Percentiles rank a stretch among this genome's conserved stretches.
phyloP scores from a whole-genome alignment of 2,113 vertebrate genomes.

The Narcine bancroftii region DNA sequence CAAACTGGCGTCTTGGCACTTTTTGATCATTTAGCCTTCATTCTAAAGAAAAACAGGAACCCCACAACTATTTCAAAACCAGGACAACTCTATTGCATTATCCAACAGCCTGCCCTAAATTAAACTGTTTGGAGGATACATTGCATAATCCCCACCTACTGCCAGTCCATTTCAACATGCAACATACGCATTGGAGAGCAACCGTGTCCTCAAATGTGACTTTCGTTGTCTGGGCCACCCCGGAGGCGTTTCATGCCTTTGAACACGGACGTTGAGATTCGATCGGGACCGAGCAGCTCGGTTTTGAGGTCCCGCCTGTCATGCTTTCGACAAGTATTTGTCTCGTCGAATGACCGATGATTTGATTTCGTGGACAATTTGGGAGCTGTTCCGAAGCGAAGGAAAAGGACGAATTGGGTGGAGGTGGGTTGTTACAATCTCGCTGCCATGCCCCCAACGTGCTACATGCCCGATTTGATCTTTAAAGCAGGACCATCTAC shows the following conservation, averaged over 20 bases:
- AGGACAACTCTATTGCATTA: neutral
- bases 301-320: slow-evolving; percentile 40
- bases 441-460: neutral
- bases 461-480: neutral
- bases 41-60: neutral
- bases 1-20: neutral
- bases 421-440: slow-evolving; percentile 37
- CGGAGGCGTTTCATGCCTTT: neutral
- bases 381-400: slow-evolving; percentile 59
- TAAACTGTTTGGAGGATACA: neutral
- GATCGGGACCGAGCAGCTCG: neutral
- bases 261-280: neutral
- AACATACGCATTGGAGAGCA: neutral
- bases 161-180: neutral
- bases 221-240: neutral
- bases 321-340: slow-evolving; percentile 64
- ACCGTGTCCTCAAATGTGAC: too few species aligned
- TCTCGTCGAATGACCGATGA: slow-evolving; percentile 55
- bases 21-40: neutral
- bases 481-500: neutral
- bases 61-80: slow-evolving; percentile 2
- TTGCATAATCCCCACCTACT: neutral
- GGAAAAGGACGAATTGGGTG: slow-evolving; percentile 55
- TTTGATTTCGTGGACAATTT: slow-evolving; percentile 61
- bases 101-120: neutral